These are phyloP conservation scores for Tanypteryx hageni DNA, from an alignment of 2,888 invertebrate species.

Conservation along the genomic window DNA sequence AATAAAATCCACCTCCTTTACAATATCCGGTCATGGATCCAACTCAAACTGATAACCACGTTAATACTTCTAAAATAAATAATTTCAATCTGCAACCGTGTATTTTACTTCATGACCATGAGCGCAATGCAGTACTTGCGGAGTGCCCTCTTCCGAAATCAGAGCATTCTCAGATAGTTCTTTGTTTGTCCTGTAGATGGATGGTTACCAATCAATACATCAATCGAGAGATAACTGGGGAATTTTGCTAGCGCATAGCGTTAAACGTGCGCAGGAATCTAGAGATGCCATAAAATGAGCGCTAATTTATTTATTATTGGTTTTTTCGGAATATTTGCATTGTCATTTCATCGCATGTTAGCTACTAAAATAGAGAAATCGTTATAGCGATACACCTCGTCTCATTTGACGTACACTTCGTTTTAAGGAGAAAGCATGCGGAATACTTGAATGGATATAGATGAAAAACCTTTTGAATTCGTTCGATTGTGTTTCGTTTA, in stretches of 20 bases:
- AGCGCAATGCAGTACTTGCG: constrained; percentile 47
- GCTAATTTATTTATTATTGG: background rate
- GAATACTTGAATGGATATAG: background rate
- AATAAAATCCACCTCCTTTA: too few species aligned
- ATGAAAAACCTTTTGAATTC: background rate
- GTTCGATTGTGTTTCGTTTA: background rate
- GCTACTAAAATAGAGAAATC: background rate
- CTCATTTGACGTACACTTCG: background rate
- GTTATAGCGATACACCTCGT: background rate
- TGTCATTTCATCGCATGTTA: background rate
- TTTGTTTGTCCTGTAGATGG: constrained; percentile 46
- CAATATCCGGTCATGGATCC: too few species aligned
- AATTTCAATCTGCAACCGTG: background rate
- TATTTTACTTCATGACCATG: background rate
- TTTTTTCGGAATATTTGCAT: background rate
- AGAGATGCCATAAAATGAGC: background rate
- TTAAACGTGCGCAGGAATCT: constrained; percentile 50
- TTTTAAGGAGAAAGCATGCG: background rate
- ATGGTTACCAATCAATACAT: constrained; percentile 45
- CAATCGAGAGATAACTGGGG: constrained; percentile 1
- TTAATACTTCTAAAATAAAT: background rate
- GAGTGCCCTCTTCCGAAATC: background rate
- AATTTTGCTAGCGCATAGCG: constrained; percentile 21
- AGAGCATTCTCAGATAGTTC: constrained; percentile 38
- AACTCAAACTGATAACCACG: too few species aligned